phyloP scores from a whole-genome alignment of 2,888 invertebrate genomes.

The Belgica antarctica region DNA sequence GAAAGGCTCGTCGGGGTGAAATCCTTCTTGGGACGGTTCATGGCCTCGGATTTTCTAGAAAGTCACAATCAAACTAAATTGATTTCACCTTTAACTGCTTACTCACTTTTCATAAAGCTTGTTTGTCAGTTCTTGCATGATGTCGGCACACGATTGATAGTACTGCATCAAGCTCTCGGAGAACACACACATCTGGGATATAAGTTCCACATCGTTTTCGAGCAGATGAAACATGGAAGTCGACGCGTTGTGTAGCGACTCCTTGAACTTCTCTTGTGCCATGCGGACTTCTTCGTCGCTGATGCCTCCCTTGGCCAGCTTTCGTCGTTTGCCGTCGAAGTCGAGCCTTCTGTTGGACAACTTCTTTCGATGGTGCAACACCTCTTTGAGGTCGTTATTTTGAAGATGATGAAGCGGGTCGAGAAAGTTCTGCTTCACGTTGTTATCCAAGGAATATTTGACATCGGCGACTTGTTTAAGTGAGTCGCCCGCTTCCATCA shows the following conservation, averaged over 20 bases:
- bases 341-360: slow-evolving; percentile 78
- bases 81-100: neutral
- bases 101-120: slow-evolving; percentile 66
- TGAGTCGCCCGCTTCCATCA: slow-evolving; percentile 77
- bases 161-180: slow-evolving; percentile 76
- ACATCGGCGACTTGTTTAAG: slow-evolving; percentile 82
- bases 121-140: slow-evolving; percentile 66
- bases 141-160: slow-evolving; percentile 74
- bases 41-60: slow-evolving; percentile 66
- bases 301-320: slow-evolving; percentile 75
- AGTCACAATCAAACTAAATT: neutral
- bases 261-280: slow-evolving; percentile 84
- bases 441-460: slow-evolving; percentile 82
- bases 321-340: slow-evolving; percentile 81
- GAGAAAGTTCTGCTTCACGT: slow-evolving; percentile 82
- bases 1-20: slow-evolving; percentile 67
- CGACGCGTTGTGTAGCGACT: slow-evolving; percentile 77
- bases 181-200: slow-evolving; percentile 76
- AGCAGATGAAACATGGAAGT: slow-evolving; percentile 83
- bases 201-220: slow-evolving; percentile 85
- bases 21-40: slow-evolving; percentile 64
- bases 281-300: slow-evolving; percentile 77
- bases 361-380: slow-evolving; percentile 86
- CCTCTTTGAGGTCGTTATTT: slow-evolving; percentile 83
- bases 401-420: slow-evolving; percentile 80